Conservation (phyloP, 2,888 invertebrate genomes). For the Pegoplata infirma region DNA sequence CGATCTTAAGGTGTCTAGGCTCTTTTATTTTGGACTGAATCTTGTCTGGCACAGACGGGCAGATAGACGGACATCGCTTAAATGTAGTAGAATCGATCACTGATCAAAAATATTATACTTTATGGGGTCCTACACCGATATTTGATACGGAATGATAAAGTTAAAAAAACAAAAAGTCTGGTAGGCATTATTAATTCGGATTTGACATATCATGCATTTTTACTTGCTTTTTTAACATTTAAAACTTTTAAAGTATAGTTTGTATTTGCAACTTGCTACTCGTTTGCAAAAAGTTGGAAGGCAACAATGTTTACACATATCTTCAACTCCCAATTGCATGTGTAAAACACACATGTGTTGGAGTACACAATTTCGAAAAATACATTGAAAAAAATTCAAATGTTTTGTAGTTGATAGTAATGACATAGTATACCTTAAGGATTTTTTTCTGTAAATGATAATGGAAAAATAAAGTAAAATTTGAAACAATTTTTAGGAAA, state of each 20-base stretch:
- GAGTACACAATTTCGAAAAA: background rate
- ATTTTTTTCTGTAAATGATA: slow-evolving; percentile 39
- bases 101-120: too few species aligned
- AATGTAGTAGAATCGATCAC: too few species aligned
- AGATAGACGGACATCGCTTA: too few species aligned
- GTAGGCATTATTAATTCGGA: too few species aligned
- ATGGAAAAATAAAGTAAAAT: slow-evolving; percentile 28
- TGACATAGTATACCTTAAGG: slow-evolving; percentile 52
- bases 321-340: slow-evolving; percentile 29
- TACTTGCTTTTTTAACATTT: too few species aligned
- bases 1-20: too few species aligned
- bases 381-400: background rate
- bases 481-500: slow-evolving; percentile 3
- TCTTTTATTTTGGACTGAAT: too few species aligned
- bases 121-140: too few species aligned
- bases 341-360: slow-evolving; percentile 18
- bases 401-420: slow-evolving; percentile 59
- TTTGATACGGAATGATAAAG: too few species aligned
- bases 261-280: slow-evolving; percentile 2
- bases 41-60: too few species aligned
- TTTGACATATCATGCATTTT: too few species aligned
- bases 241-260: background rate
- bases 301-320: slow-evolving; percentile 9
- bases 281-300: slow-evolving; percentile 14
- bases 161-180: too few species aligned